Percentiles rank a stretch among this genome's conserved stretches.
Evolutionary conservation across 1,140 invertebrate species (phyloP).

Genomic region (Drosophila sturtevanti): DNA sequence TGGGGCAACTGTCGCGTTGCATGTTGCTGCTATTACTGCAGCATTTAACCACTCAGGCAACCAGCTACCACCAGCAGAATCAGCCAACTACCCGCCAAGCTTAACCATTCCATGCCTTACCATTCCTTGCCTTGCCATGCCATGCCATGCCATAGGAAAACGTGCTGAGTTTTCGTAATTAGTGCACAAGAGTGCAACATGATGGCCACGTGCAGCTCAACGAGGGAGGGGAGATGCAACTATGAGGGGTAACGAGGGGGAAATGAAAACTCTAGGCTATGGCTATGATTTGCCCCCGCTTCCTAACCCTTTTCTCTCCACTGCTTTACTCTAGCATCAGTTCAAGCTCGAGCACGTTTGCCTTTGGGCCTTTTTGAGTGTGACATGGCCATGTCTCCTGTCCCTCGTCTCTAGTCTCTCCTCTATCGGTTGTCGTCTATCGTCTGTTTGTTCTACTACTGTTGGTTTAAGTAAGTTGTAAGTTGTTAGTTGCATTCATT

Average conservation of each 20-base stretch:
- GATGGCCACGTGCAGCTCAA: conserved; percentile 61
- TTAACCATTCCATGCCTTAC: not conserved
- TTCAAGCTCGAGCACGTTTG: conserved; percentile 52
- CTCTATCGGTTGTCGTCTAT: conserved; percentile 19
- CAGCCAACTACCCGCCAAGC: conserved; percentile 34
- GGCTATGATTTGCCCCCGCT: not conserved
- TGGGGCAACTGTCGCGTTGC: conserved; percentile 69
- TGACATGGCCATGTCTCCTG: conserved; percentile 58
- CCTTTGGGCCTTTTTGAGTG: conserved; percentile 72
- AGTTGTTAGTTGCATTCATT: conserved; percentile 42
- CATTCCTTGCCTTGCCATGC: conserved; percentile 39
- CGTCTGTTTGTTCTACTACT: conserved; percentile 20
- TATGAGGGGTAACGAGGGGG: not conserved
- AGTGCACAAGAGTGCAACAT: conserved; percentile 71
- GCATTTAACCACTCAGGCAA: conserved; percentile 75
- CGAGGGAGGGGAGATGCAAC: not conserved
- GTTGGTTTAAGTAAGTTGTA: conserved; percentile 75
- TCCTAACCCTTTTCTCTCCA: not conserved
- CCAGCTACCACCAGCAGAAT: conserved; percentile 34
- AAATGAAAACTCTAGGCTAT: conserved; percentile 1
- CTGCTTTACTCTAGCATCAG: not conserved
- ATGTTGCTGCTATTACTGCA: conserved; percentile 78
- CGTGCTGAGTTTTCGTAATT: conserved; percentile 80
- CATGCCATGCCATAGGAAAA: conserved; percentile 62
- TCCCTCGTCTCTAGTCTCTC: conserved; percentile 24